Percentiles rank a stretch among this genome's conserved stretches.
phyloP scores from a whole-genome alignment of 2,888 invertebrate species.

The Smittia sp. region DNA sequence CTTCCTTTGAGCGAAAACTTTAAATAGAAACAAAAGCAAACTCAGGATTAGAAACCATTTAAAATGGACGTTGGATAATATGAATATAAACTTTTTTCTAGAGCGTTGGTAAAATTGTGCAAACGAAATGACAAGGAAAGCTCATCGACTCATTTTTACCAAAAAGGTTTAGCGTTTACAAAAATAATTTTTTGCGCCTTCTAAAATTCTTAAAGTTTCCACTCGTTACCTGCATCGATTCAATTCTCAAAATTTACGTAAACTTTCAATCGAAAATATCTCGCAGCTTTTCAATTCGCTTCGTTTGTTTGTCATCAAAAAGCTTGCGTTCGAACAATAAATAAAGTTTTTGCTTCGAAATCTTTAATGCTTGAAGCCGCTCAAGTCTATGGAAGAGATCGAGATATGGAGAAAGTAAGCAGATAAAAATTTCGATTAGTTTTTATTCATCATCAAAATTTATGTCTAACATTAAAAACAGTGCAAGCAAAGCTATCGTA shows the following conservation, averaged over 20 bases:
- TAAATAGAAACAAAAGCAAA: too few relatives aligned
- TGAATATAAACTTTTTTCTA: too few relatives aligned
- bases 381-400: slow-evolving; percentile 3
- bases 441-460: background rate
- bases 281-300: background rate
- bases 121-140: too few relatives aligned
- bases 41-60: too few relatives aligned
- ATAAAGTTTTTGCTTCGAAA: background rate
- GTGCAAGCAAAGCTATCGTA: too few relatives aligned
- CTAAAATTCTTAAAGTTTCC: too few relatives aligned
- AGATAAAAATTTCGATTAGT: slow-evolving; percentile 8
- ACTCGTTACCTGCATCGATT: slow-evolving; percentile 23
- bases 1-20: too few relatives aligned
- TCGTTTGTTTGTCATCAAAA: background rate
- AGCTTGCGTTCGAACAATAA: background rate
- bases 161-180: too few relatives aligned
- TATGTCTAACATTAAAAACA: background rate
- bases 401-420: background rate
- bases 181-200: too few relatives aligned
- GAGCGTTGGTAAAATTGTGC: too few relatives aligned
- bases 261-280: background rate
- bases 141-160: too few relatives aligned
- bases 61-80: too few relatives aligned
- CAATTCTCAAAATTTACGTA: slow-evolving; percentile 20
- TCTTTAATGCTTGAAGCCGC: slow-evolving; percentile 16